Percentiles rank a stretch among this genome's conserved stretches.
phyloP scores from a whole-genome alignment of 1,140 invertebrate species.

The Diabrotica undecimpunctata region DNA sequence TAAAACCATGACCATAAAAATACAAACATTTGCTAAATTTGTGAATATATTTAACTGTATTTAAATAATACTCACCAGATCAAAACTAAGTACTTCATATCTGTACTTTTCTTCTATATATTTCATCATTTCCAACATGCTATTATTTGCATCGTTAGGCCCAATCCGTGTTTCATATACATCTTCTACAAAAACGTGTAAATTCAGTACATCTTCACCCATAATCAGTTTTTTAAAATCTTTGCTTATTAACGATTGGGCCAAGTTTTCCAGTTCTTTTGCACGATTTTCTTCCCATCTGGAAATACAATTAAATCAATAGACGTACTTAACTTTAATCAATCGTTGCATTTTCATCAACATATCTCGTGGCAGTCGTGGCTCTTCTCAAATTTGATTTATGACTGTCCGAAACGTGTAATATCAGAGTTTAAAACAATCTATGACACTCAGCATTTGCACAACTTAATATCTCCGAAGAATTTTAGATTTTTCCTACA shows the following conservation, averaged over 20 bases:
- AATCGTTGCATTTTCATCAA: too few species aligned
- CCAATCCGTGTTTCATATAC: constrained; percentile 61
- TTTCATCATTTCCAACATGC: constrained; percentile 56
- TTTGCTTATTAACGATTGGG: constrained; percentile 48
- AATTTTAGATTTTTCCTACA: too few species aligned
- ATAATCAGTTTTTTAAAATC: constrained; percentile 52
- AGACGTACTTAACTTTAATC: neutral
- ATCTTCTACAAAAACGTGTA: constrained; percentile 61
- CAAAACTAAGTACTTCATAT: constrained; percentile 31
- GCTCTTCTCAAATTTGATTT: too few species aligned
- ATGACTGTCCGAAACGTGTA: too few species aligned
- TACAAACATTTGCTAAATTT: too few species aligned
- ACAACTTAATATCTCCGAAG: too few species aligned
- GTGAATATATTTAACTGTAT: neutral
- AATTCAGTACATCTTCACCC: constrained; percentile 54
- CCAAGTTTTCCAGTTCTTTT: constrained; percentile 47
- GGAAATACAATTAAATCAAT: constrained; percentile 29
- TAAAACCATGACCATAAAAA: too few species aligned
- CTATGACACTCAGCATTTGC: too few species aligned
- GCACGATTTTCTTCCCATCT: constrained; percentile 47
- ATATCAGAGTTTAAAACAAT: too few species aligned
- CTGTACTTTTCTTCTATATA: constrained; percentile 60
- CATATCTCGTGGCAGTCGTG: too few species aligned
- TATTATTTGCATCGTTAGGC: constrained; percentile 53
- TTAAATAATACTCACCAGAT: constrained; percentile 15